Base-by-base conservation (phyloP, 2,888 invertebrate genomes). In the Gnatocerus cornutus region DNA sequence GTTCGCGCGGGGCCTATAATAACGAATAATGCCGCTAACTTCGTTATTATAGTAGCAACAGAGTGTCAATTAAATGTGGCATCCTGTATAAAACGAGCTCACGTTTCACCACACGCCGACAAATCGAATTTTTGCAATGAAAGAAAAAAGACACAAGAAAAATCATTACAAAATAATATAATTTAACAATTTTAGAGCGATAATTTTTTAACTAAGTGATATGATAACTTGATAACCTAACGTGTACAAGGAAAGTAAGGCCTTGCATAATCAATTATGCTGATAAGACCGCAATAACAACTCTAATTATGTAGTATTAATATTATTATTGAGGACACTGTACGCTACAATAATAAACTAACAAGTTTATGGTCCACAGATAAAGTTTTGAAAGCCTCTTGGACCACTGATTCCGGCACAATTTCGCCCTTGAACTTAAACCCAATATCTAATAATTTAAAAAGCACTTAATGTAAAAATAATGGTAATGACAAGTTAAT, bases 11-110 rank as follows among this genome's bases (percentile, higher is more conserved):
- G 48, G 7, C 61, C 39, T 61, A 37, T 61, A 27, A 50, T 61
- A 61, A 50, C 61, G 61, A 61, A 61, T 61, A 61, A 61, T 39
- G 61, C 61, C 39, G 48, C 61, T 61, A 61, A 61, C 50, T 61
- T 61, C 48, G 48, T 61, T 61, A 61, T 61, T 61, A 21, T 50
- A 48, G 48, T 39, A 50, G 61, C 61, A 61, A 61, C 61, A 61
- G 61, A 48, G 61, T 48, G 61, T 61, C 61, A 61, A 61, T 61
- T 61, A 61, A 61, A 61, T 48, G 50, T 61, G 50, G 48, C 61
- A 48, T 61, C 61, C 61, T 61, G 61, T 39, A 61, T 61, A 48
- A 50, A 21, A 39, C 39, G 61, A 41, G 48, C n/a, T 43, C 14
- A 46, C 41, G 41, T 58, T 45, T 43, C 16, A 12, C 41, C 45